A percentile compares a stretch with the other conserved stretches of the same genome.
Conservation (phyloP, 2,888 invertebrate species). For the Eumacrocentrus americanus region DNA sequence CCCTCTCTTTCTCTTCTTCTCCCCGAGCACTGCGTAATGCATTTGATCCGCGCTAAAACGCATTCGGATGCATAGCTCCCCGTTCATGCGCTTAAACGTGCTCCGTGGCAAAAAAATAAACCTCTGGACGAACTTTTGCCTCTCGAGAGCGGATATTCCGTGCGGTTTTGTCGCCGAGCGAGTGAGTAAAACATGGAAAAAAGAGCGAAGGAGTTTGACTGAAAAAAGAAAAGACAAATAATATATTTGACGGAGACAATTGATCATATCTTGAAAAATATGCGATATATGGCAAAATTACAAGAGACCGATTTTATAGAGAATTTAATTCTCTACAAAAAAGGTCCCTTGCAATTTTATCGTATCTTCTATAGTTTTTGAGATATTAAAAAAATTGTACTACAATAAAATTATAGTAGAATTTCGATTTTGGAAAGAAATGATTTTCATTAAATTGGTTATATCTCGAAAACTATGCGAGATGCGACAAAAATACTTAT, state of each 20-base stretch:
- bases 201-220: neutral
- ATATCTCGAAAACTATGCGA: no score
- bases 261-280: no score
- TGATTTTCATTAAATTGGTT: no score
- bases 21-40: slow-evolving; percentile 43
- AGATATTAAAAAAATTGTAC: no score
- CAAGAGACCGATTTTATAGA: no score
- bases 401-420: no score
- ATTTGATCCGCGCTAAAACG: slow-evolving; percentile 60
- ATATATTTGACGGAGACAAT: neutral
- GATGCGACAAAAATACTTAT: no score
- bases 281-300: no score
- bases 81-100: slow-evolving; percentile 44
- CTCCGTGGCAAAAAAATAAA: slow-evolving; percentile 37
- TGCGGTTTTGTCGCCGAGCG: slow-evolving; percentile 21
- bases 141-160: slow-evolving; percentile 15
- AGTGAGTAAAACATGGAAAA: neutral
- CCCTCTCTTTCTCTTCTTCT: slow-evolving; percentile 1
- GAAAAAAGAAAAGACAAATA: neutral
- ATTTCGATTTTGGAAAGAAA: no score
- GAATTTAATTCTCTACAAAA: no score
- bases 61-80: slow-evolving; percentile 50
- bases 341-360: no score
- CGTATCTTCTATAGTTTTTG: no score
- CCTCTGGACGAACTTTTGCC: slow-evolving; percentile 30